Evolutionary conservation across 2,888 invertebrate species (phyloP), one percentile per base, ranked within the genome.

Genomic region (Rotaria socialis): DNA sequence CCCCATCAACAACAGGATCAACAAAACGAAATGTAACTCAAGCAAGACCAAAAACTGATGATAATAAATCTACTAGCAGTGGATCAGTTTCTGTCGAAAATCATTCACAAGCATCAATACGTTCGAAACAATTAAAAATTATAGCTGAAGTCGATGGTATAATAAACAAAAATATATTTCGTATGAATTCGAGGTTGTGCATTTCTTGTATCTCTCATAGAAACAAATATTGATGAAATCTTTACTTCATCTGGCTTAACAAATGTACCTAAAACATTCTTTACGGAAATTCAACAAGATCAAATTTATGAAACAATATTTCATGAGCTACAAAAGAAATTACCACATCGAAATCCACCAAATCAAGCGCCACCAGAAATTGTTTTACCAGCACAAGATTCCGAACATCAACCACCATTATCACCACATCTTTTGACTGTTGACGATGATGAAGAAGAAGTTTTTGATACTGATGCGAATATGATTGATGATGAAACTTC

Each of bases 171-270:
- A 4, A 22, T 55, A 16, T 43, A 22, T 55, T 22, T 11, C 11
- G 10, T 55, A 55, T 22, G 5, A 0, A 4, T 22, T 55, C 3
- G 22, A 55, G 22, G 22, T 22, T 55, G 5, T 52, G 6, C 24
- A 16, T 47, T 47, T 0, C 2, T 41, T 80, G 16, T 22, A 27
- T 47, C n/a, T 41, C 8, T 47, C 16, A 8, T n/a, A 80, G 80
- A 80, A 41, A 80, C 41, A 80, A 80, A 80, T 47, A 80, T 80
- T 80, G 80, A 80, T 47, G 47, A 43, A 80, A n/a, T 80, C 10
- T 80, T 80, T n/a, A 43, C 47, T 24, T 80, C 47, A 47, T 11
- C 80, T 7, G 24, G 24, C n/a, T 47, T 80, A 24, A 24, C 80
- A 43, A 14, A 47, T 43, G 6, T 80, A 47, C 80, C 80, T 7